Percentiles rank a stretch among this genome's conserved stretches.
These are phyloP conservation scores for Tricholaema leucomelas DNA, from an alignment of 2,113 vertebrate genomes.

Conservation along the genomic window DNA sequence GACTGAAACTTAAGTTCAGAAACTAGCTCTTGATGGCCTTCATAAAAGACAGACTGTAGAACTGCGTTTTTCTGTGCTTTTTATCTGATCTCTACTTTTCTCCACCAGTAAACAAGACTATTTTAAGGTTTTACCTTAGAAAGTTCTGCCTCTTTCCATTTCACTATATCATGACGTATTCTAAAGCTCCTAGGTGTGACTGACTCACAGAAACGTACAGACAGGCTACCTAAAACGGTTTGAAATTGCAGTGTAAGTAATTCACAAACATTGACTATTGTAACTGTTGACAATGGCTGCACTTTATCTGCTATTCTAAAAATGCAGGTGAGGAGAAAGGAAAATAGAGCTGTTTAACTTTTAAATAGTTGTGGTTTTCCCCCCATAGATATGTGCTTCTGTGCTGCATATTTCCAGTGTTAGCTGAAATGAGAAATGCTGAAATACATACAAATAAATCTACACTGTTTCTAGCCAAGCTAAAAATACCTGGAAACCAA, in stretches of 20 bases:
- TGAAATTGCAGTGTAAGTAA: not conserved
- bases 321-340: not conserved
- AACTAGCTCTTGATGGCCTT: not conserved
- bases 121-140: not conserved
- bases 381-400: not conserved
- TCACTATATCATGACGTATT: not conserved
- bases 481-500: conserved; percentile 13
- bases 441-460: not conserved
- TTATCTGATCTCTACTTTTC: not conserved
- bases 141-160: not conserved
- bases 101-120: not conserved
- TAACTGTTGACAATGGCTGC: not conserved
- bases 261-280: not conserved
- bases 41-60: not conserved
- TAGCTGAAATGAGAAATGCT: not conserved
- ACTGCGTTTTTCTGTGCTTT: not conserved
- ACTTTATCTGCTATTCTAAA: not conserved
- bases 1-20: not conserved
- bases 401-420: not conserved
- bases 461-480: not conserved
- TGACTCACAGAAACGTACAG: not conserved
- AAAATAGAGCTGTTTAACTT: not conserved
- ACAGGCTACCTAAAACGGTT: not conserved
- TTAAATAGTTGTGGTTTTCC: not conserved
- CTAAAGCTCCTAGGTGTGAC: not conserved